Evolutionary conservation across 2,888 invertebrate genomes (phyloP), one percentile per base, ranked within the genome.

Genomic region (Cheilosia scutellata): DNA sequence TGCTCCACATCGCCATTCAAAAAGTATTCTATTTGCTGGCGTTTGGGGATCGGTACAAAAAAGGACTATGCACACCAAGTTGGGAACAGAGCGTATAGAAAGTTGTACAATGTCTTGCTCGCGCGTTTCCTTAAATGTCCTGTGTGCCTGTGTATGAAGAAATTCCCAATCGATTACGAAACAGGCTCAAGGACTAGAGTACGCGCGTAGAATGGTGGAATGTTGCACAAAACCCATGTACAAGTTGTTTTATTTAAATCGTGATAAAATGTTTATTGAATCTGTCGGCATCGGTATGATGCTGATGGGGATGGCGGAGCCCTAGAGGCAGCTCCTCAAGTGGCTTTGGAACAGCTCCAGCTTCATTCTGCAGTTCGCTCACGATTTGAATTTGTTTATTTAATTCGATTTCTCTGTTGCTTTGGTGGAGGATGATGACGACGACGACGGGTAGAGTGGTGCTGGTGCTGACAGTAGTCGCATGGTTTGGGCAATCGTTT

Each of bases 361-460:
- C 74, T 60, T 88, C 87, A 88, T 89, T 92, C 89, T 84, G 89
- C 88, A 92, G 90, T 92, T 91, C 84, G 87, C 89, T 91, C 91
- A 91, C 92, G 91, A 91, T 91, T 91, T 90, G 90, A 91, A 91
- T 92, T 91, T 91, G 91, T 91, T 92, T 91, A 91, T 91, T 91
- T 92, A 91, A 91, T 91, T 91, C 91, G 92, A 91, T 91, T 91
- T 90, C 87, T 79, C 76, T 80, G 87, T 86, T 79, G 87, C 87
- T 78, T 37, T 72, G 68, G 75, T 66, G 11, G 65, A 47, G 66
- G 44, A 13, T 55, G 60, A 72, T 65, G 71, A 66, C 27, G 70
- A 44, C 53, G 44, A n/a, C 31, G 29, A 4, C 29, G 27, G 11
- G 27, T 4, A 13, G 44, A 20, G 29, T 65, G 57, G 49, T 51